Percentiles rank a stretch among this genome's conserved stretches.
Conservation (phyloP, 92 coral and sea anemone genomes). For the Galaxea fascicularis region DNA sequence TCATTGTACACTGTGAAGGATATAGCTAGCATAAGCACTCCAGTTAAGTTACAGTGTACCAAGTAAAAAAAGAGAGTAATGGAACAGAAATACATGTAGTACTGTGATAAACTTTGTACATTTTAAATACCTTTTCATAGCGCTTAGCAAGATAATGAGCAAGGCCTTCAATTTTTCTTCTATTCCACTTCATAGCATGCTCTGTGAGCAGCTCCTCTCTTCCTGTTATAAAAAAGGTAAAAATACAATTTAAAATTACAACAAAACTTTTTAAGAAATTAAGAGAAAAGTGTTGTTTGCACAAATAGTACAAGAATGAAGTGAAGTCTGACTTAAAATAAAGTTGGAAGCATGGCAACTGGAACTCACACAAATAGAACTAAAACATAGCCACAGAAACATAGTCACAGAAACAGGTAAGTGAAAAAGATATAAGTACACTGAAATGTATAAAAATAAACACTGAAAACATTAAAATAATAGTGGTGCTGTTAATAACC, state of each 20-base stretch:
- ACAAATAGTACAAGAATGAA: too few species aligned
- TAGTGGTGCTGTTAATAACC: constrained; percentile 23
- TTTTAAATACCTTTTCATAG: constrained; percentile 53
- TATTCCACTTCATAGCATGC: constrained; percentile 72
- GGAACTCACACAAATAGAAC: too few species aligned
- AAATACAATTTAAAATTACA: background rate
- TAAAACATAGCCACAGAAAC: too few species aligned
- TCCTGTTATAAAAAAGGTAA: constrained; percentile 23
- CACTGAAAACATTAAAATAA: background rate
- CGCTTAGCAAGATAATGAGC: constrained; percentile 50
- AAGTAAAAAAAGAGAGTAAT: too few species aligned
- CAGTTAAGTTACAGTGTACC: too few species aligned
- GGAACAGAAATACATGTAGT: too few species aligned
- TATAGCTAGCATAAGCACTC: too few species aligned
- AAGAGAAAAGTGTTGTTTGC: too few species aligned
- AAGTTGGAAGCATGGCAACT: too few species aligned
- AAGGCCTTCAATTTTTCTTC: constrained; percentile 46
- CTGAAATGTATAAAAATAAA: background rate
- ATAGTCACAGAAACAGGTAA: too few species aligned
- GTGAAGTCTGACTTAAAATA: too few species aligned
- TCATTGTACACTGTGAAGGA: background rate
- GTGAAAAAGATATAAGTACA: background rate
- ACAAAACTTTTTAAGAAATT: background rate
- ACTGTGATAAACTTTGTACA: too few species aligned
- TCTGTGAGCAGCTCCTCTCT: constrained; percentile 77